Evolutionary conservation across 1,140 invertebrate species (phyloP).

Genomic region (Spodoptera litura): DNA sequence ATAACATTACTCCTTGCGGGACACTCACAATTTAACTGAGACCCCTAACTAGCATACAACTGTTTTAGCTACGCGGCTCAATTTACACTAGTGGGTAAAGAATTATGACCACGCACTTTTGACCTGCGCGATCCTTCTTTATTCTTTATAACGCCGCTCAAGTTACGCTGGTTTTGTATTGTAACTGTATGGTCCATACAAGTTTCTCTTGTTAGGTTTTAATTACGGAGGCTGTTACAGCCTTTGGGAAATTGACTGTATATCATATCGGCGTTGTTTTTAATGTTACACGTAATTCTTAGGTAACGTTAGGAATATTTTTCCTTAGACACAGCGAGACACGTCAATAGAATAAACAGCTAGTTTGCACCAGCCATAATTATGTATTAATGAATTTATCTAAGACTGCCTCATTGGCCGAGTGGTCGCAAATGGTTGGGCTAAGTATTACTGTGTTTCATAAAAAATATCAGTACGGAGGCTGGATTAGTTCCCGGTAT

Average conservation of each 20-base stretch:
- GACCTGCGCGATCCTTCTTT: slow-evolving; percentile 47
- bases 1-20: slow-evolving; percentile 73
- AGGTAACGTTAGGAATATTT: too few species aligned
- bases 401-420: too few species aligned
- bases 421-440: too few species aligned
- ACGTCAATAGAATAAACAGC: too few species aligned
- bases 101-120: slow-evolving; percentile 49
- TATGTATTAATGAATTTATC: too few species aligned
- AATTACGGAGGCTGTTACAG: slow-evolving; percentile 53
- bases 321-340: too few species aligned
- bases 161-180: slow-evolving; percentile 53
- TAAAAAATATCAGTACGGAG: too few species aligned
- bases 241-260: slow-evolving; percentile 18
- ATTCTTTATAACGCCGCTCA: slow-evolving; percentile 57
- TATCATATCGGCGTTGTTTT: slow-evolving; percentile 10
- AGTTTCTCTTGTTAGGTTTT: slow-evolving; percentile 63
- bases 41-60: slow-evolving; percentile 53
- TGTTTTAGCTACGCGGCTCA: slow-evolving; percentile 10
- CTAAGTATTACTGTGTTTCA: too few species aligned
- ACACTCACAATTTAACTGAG: slow-evolving; percentile 59
- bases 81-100: slow-evolving; percentile 8
- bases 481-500: too few species aligned
- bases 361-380: too few species aligned
- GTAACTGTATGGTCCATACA: slow-evolving; percentile 43
- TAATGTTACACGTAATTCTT: not conserved